Conservation (phyloP, 2,797 vertebrate genomes). For the Cephalopachus bancanus region DNA sequence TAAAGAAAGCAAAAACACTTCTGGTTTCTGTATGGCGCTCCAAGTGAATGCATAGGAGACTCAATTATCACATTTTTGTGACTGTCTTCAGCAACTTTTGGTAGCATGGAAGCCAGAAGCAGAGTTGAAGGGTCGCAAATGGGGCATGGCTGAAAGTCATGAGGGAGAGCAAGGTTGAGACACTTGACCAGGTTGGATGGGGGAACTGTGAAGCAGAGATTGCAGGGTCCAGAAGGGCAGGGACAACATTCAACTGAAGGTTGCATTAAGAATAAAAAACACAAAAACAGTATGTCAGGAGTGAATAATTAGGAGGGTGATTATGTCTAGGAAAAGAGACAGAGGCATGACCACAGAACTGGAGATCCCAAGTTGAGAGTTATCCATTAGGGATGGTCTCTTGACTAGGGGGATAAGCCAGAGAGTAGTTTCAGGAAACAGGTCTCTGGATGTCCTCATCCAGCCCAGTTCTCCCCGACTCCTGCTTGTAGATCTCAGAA, state of each 20-base stretch:
- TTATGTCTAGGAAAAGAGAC: background rate
- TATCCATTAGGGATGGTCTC: background rate
- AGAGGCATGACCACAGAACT: background rate
- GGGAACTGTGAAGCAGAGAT: background rate
- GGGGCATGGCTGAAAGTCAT: background rate
- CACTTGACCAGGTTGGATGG: rapidly evolving
- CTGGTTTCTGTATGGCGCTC: background rate
- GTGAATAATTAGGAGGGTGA: background rate
- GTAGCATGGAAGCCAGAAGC: background rate
- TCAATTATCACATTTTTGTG: background rate
- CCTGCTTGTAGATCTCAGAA: background rate
- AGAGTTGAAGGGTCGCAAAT: background rate
- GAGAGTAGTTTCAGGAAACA: background rate
- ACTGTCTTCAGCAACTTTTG: background rate
- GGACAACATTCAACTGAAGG: background rate
- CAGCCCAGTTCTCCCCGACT: background rate
- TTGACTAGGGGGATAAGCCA: background rate
- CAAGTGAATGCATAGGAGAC: background rate
- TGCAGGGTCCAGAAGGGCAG: background rate
- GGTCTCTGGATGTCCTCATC: background rate
- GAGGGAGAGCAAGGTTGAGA: background rate
- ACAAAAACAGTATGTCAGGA: background rate
- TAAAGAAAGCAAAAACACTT: background rate
- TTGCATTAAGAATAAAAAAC: background rate
- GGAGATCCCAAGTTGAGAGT: background rate